Base-by-base conservation (phyloP, 2,888 invertebrate species). In the Dasysyrphus tricinctus region DNA sequence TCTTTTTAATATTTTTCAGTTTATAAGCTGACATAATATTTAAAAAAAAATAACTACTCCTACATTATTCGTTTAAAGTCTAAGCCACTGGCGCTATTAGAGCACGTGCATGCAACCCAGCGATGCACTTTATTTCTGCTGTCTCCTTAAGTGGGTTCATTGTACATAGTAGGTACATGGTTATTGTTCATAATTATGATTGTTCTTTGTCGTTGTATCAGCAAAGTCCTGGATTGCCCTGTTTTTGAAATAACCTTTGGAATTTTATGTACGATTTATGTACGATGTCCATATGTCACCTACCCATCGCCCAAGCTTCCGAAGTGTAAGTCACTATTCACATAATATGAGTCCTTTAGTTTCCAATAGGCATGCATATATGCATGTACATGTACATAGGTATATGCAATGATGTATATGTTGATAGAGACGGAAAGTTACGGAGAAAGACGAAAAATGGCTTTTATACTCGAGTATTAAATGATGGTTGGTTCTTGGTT, bases 401-500 rank as follows among this genome's bases (percentile, higher is more conserved):
- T 37, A 39, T n/a, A 44, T n/a, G 14, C n/a, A 6, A n/a, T 14
- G 5, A 42, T 44, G 11, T 49, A 49, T 4, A 19, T 54, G 29
- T 14, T 54, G 54, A 3, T 12, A 29, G 32, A 54, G 14, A 24
- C 54, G 2, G 7, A 24, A 2, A 14, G 7, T 3, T 7, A 29
- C 5, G 14, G 8, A 54, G 14, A 8, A n/a, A 32, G 42, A 29
- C 19, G 34, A 14, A 59, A 70, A 69, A 34, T 34, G 19, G 42
- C 54, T 56, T 79, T 79, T 79, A 49, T 79, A 37, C 61, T 47
- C n/a, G 24, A 14, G 54, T 56, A 80, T 76, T 74, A 76, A 80
- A 76, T 80, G 63, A 72, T 81, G n/a, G n/a, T 24, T 24, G 76
- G 80, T 34, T n/a, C n/a, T n/a, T 44, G 80, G 70, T 76, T 81